Evolutionary conservation across 2,113 vertebrate species (phyloP).

Genomic region (Mesocricetus auratus): DNA sequence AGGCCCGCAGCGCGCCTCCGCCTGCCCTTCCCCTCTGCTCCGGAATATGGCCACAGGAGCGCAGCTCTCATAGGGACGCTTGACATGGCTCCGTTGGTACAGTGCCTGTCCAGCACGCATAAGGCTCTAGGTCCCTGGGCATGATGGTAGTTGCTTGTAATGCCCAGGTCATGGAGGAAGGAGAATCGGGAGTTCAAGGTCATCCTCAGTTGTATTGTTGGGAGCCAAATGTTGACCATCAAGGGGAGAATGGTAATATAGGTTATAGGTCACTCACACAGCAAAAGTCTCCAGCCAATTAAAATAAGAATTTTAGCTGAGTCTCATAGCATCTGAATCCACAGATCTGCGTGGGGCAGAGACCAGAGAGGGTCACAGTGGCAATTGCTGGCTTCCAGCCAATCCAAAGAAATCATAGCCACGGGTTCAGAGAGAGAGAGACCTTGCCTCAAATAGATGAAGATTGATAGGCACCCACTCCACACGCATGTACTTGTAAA

Average conservation of each 20-base stretch:
- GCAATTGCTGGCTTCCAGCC: background rate
- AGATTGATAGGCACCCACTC: background rate
- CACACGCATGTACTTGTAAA: too few species aligned
- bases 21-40: accelerated
- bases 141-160: background rate
- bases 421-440: background rate
- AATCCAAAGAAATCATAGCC: background rate
- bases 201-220: background rate
- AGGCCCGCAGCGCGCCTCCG: background rate
- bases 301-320: background rate
- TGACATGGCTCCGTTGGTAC: too few species aligned
- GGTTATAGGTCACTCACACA: background rate
- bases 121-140: background rate
- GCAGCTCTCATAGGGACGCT: background rate
- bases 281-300: background rate
- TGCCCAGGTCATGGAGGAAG: background rate
- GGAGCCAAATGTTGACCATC: background rate
- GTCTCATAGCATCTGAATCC: background rate
- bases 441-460: background rate
- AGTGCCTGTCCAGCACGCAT: background rate
- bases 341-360: background rate
- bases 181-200: background rate
- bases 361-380: background rate
- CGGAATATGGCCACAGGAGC: background rate
- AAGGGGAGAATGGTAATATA: background rate